phyloP scores from a whole-genome alignment of 2,113 vertebrate genomes.

The Emydocephalus ijimae region DNA sequence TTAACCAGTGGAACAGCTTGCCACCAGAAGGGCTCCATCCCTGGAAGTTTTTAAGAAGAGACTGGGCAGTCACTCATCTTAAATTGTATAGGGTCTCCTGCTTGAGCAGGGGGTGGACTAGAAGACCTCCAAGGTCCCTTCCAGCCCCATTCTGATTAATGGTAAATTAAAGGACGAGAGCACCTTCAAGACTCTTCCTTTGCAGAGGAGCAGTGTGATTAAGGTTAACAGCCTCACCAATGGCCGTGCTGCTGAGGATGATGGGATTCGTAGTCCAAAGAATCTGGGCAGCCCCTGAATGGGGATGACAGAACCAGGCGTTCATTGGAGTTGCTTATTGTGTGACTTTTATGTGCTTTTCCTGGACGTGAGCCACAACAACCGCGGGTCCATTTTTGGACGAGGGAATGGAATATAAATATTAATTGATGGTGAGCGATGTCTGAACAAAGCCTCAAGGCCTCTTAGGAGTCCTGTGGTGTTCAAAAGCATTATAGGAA shows the following conservation, averaged over 20 bases:
- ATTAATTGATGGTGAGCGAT: not conserved
- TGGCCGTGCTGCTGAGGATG: not conserved
- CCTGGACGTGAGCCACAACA: too few species aligned
- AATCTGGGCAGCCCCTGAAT: not conserved
- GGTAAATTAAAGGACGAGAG: not conserved
- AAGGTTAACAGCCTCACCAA: not conserved
- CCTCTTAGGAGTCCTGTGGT: slow-evolving; percentile 12
- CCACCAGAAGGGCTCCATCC: too few species aligned
- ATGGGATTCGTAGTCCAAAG: not conserved
- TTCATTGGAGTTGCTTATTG: not conserved
- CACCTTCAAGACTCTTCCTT: not conserved
- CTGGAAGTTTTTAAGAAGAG: too few species aligned
- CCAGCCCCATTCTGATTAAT: not conserved
- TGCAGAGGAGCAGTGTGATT: not conserved
- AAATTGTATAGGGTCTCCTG: too few species aligned
- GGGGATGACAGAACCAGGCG: not conserved
- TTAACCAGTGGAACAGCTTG: too few species aligned
- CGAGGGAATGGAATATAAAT: not conserved
- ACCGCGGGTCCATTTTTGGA: too few species aligned
- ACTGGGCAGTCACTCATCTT: too few species aligned
- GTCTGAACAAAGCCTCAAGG: not conserved
- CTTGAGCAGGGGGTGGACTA: too few species aligned
- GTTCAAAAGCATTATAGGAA: slow-evolving; percentile 30
- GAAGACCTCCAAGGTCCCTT: not conserved
- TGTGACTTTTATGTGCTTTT: not conserved